Evolutionary conservation across 2,888 invertebrate genomes (phyloP), one percentile per base, ranked within the genome.

Genomic region (Macaria notata): DNA sequence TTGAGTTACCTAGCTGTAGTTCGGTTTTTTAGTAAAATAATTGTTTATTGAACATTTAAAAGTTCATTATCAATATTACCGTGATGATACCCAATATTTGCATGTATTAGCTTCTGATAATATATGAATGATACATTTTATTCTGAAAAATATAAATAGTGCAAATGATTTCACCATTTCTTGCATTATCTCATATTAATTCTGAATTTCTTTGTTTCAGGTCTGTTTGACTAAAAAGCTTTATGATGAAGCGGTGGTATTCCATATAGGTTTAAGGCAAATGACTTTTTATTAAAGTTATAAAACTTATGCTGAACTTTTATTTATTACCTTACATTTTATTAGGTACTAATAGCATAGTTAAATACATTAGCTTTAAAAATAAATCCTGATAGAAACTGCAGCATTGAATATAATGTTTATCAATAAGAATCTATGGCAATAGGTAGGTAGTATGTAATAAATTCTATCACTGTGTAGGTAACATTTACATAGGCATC

Each of bases 211-310:
- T 82, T 86, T 92, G 86, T 93, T 93, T 78, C 93, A 94, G 94
- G 95, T 93, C 94, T 96, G 76, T 96, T 96, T 78, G 95, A 96
- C 87, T 95, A 94, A 93, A 82, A 84, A 82, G 87, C 86, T 88
- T 83, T 84, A 79, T 75, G 71, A 73, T 72, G 78, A 83, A 84
- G 86, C 84, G 80, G 74, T 76, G 73, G 74, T 78, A 86, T 90
- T 89, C 88, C 89, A 87, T 73, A 78, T 70, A 89, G 76, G 78
- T 83, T 46, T 90, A 90, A 90, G 90, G 61, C 80, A 79, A 61
- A 81, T 77, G 71, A 81, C 81, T 85, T 84, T 82, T 79, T 81
- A 83, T 83, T 84, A 84, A 81, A 79, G 74, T 79, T 73, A 63
- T 65, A 72, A 74, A 77, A 76, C 30, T 43, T 68, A 61, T 62